Evolutionary conservation across 1,140 invertebrate species (phyloP).

Genomic region (Heliconius nattereri): DNA sequence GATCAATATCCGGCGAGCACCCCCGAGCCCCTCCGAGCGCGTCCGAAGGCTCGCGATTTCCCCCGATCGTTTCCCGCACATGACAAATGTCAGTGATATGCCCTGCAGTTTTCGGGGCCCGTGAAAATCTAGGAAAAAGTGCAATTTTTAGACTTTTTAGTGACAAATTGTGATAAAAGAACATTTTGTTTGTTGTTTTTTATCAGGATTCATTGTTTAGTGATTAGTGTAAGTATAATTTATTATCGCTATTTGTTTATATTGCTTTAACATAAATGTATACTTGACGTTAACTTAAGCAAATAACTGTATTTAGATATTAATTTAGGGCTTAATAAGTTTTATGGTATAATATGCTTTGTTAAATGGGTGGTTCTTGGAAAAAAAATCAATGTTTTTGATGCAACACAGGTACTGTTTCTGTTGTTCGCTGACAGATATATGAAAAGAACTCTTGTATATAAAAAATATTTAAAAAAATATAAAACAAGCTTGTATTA

Average conservation of each 20-base stretch:
- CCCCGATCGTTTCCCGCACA: slow-evolving; percentile 59
- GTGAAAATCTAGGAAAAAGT: slow-evolving; percentile 71
- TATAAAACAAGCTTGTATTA: neutral
- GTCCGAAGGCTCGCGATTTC: slow-evolving; percentile 48
- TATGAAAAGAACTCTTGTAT: neutral
- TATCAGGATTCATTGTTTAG: slow-evolving; percentile 36
- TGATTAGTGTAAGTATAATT: slow-evolving; percentile 63
- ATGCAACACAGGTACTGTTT: slow-evolving; percentile 5
- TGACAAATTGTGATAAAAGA: slow-evolving; percentile 49
- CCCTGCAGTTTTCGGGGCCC: slow-evolving; percentile 68
- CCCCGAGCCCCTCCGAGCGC: slow-evolving; percentile 48
- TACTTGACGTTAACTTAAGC: neutral
- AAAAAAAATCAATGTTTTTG: slow-evolving; percentile 36
- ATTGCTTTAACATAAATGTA: neutral
- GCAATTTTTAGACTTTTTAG: slow-evolving; percentile 45
- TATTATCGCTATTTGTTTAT: neutral
- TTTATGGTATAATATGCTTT: neutral
- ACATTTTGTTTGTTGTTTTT: slow-evolving; percentile 40
- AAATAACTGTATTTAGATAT: neutral
- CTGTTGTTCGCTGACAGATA: neutral
- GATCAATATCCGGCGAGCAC: slow-evolving; percentile 62
- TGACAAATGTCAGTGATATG: slow-evolving; percentile 75
- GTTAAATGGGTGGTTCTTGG: neutral
- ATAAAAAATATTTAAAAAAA: neutral
- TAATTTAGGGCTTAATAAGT: neutral